Conservation (phyloP, 2,888 invertebrate genomes). For the Trisateles emortualis region DNA sequence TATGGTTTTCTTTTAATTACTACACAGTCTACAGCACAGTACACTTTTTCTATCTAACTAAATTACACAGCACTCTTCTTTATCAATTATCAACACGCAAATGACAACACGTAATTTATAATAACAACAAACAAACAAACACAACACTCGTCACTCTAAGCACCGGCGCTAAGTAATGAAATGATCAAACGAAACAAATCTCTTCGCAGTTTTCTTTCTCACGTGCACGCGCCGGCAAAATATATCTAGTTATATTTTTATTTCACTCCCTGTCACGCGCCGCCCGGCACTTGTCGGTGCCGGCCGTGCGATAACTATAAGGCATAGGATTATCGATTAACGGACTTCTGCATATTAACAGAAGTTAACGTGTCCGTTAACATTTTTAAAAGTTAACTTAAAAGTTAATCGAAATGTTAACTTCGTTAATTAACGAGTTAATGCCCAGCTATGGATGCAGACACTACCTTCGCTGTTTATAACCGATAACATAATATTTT, state of each 20-base stretch:
- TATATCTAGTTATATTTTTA: neutral
- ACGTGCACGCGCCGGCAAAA: neutral
- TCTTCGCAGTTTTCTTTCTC: slow-evolving; percentile 2
- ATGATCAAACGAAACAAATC: slow-evolving; percentile 8
- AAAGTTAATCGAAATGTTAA: slow-evolving; percentile 26
- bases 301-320: neutral
- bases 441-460: slow-evolving; percentile 19
- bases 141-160: slow-evolving; percentile 2
- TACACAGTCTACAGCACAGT: slow-evolving; percentile 24
- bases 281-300: no score
- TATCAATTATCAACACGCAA: neutral
- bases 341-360: no score
- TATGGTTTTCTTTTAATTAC: slow-evolving; percentile 33
- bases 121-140: neutral
- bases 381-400: slow-evolving; percentile 22
- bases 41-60: slow-evolving; percentile 24
- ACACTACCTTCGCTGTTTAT: no score
- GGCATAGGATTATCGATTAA: no score
- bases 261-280: neutral
- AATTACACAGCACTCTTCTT: slow-evolving; percentile 10
- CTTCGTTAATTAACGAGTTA: no score
- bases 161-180: slow-evolving; percentile 8
- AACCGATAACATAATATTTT: no score
- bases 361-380: neutral
- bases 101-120: neutral